phyloP scores from a whole-genome alignment of 2,888 invertebrate genomes.

The Plagodis pulveraria region DNA sequence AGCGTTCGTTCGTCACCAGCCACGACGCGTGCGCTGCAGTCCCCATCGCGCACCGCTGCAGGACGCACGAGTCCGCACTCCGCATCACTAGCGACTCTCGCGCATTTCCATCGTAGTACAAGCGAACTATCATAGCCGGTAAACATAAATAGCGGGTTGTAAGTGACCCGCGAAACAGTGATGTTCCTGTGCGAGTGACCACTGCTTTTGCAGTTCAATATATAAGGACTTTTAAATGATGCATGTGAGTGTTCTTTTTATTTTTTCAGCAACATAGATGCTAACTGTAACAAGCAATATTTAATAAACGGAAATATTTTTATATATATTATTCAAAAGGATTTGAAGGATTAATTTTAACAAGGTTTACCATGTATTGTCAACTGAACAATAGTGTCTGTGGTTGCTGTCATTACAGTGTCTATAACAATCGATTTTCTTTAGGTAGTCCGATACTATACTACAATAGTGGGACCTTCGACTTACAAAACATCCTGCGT shows the following conservation, averaged over 20 bases:
- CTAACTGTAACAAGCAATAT: neutral
- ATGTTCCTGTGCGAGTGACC: slow-evolving; percentile 72
- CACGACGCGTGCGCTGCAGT: slow-evolving; percentile 27
- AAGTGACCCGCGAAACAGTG: slow-evolving; percentile 60
- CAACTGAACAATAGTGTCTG: slow-evolving; percentile 44
- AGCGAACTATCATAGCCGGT: slow-evolving; percentile 34
- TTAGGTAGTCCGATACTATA: slow-evolving; percentile 20
- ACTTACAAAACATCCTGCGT: slow-evolving; percentile 55
- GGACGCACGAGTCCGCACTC: slow-evolving; percentile 33
- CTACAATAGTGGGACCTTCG: slow-evolving; percentile 29
- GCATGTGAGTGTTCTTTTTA: slow-evolving; percentile 69
- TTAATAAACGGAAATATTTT: neutral
- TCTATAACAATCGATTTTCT: slow-evolving; percentile 34
- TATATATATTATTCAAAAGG: neutral
- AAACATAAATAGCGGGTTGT: slow-evolving; percentile 61
- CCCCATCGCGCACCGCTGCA: slow-evolving; percentile 37
- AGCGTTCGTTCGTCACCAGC: slow-evolving; percentile 21
- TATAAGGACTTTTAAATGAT: slow-evolving; percentile 66
- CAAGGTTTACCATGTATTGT: slow-evolving; percentile 36
- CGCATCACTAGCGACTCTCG: slow-evolving; percentile 30
- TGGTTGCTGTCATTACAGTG: slow-evolving; percentile 19
- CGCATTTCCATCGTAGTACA: slow-evolving; percentile 10
- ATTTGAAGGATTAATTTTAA: neutral
- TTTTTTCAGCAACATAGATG: neutral
- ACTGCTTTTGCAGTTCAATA: slow-evolving; percentile 42